phyloP scores from a whole-genome alignment of 1,140 invertebrate species.

The Pollicipes pollicipes region DNA sequence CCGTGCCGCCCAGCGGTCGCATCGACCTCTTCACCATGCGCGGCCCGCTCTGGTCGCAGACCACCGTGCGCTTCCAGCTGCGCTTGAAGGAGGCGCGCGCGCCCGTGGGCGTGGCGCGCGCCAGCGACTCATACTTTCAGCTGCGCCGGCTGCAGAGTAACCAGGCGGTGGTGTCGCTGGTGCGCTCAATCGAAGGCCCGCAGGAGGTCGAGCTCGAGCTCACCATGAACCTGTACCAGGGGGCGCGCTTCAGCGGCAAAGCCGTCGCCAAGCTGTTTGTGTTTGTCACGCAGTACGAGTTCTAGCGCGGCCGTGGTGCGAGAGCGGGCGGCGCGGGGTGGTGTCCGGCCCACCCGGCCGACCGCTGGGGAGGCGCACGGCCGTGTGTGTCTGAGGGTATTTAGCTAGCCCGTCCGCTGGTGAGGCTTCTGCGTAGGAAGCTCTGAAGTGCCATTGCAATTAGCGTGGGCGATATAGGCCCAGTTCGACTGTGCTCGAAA shows the following conservation, averaged over 20 bases:
- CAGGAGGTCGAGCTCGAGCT: slow-evolving; percentile 76
- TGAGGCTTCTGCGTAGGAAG: no score
- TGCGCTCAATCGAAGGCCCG: slow-evolving; percentile 53
- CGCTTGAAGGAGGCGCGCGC: slow-evolving; percentile 43
- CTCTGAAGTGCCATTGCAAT: no score
- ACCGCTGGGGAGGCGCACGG: no score
- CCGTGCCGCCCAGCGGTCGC: slow-evolving; percentile 43
- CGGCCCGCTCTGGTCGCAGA: slow-evolving; percentile 45
- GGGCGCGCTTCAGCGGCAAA: slow-evolving; percentile 46
- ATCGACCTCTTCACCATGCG: slow-evolving; percentile 73
- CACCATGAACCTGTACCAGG: slow-evolving; percentile 61
- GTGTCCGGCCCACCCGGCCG: no score
- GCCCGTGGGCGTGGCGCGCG: slow-evolving; percentile 37
- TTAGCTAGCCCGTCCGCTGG: no score
- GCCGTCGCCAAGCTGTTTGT: slow-evolving; percentile 68
- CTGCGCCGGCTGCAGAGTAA: slow-evolving; percentile 33
- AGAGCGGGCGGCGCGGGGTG: no score
- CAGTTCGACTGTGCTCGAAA: no score
- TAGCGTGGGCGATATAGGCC: no score
- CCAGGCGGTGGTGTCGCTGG: slow-evolving; percentile 52
- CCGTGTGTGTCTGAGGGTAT: no score
- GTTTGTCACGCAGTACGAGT: slow-evolving; percentile 65
- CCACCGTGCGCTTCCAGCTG: slow-evolving; percentile 54
- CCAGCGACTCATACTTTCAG: slow-evolving; percentile 46
- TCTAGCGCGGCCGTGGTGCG: no score